Percentiles rank a stretch among this genome's conserved stretches.
phyloP scores from a whole-genome alignment of 2,797 vertebrate species.

The Anguilla obscura region DNA sequence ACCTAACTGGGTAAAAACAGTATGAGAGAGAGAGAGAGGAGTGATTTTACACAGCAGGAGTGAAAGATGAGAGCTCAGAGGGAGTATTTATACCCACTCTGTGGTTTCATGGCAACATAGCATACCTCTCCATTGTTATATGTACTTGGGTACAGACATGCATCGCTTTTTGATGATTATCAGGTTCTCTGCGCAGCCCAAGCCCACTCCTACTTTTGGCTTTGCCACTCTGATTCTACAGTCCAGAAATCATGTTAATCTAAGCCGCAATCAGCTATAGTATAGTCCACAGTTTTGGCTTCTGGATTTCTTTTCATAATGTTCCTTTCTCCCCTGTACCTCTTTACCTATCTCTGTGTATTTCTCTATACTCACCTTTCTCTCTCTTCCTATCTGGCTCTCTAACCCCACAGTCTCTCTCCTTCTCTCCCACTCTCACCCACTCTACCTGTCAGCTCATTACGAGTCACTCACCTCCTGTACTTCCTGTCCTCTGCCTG shows the following conservation, averaged over 20 bases:
- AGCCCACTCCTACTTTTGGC: neutral
- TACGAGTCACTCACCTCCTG: neutral
- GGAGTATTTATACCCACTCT: slow-evolving; percentile 37
- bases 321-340: neutral
- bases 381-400: neutral
- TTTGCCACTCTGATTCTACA: neutral
- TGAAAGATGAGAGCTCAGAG: slow-evolving; percentile 19
- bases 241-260: neutral
- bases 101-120: neutral
- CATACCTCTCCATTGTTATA: neutral
- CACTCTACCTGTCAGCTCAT: neutral
- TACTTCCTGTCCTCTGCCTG: neutral
- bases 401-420: neutral
- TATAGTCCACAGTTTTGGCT: neutral
- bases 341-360: neutral
- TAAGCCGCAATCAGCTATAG: neutral
- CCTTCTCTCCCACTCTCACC: neutral
- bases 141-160: neutral
- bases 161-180: neutral
- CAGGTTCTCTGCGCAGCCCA: neutral
- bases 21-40: neutral
- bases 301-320: neutral
- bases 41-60: slow-evolving; percentile 8
- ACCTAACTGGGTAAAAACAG: slow-evolving; percentile 29
- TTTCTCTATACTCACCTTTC: neutral